Evolutionary conservation across 30 jellyfish, hydroid and myxozoan genomes (phyloP), one percentile per base, ranked within the genome.

Genomic region (Mastigias papua): DNA sequence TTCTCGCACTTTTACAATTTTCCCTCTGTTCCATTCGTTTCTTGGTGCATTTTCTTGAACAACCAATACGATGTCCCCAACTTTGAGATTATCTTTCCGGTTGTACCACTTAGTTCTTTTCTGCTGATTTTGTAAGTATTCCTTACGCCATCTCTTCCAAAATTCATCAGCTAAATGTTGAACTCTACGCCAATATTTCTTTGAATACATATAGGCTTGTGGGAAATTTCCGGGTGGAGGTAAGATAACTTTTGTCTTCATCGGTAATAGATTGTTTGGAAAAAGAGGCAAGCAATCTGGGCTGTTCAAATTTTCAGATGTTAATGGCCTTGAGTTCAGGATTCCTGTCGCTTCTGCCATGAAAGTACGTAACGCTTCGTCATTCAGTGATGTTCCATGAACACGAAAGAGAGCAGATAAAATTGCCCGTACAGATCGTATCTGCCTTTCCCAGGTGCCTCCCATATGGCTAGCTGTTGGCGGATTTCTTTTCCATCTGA

Each of bases 391-490:
- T 22, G 23, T 22, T 19, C 4, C 29, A 74, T 74, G 76, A 10
- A 19, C 49, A 2, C 49, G 8, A 22, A 74, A 27, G 26, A 32
- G 32, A 32, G 30, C 35, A 34, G 31, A 37, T 11, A 37, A 37
- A 37, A 37, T 37, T 37, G 54, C 54, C 54, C 54, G 57, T 27
- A 67, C 88, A n/a, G 84, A 15, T 75, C 87, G 72, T 23, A 82
- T 82, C 28, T 48, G 88, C 13, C 92, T 33, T 51, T 82, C 92
- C 88, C 88, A 82, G 31, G 46, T 50, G 17, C 92, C 87, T 20
- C 92, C 92, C 75, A 49, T 34, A 37, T 82, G 92, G 46, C 89
- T 82, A 23, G 77, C 86, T 21, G 32, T 4, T 25, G 92, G 89
- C 27, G 76, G 77, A 11, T 37, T 37, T 37, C 54, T 37, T 37